Evolutionary conservation across 2,797 vertebrate species (phyloP).

Genomic region (Margarornis squamiger): DNA sequence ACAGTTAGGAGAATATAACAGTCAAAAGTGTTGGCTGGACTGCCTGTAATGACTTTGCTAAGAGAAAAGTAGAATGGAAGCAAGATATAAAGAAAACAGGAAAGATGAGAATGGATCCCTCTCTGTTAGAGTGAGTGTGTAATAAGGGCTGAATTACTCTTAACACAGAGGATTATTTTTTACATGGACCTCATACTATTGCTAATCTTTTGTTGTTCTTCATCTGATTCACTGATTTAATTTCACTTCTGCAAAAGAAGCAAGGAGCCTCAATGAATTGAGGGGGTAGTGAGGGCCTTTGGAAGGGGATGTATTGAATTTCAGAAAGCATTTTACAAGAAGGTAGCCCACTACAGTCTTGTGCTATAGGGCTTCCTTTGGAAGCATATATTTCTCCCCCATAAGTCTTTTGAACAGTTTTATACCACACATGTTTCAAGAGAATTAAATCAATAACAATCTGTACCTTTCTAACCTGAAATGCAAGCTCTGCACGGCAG

Average conservation of each 20-base stretch:
- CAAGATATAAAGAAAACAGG: background rate
- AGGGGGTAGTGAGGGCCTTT: background rate
- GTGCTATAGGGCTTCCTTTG: conserved; percentile 48
- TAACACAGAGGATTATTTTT: background rate
- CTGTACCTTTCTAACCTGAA: conserved; percentile 68
- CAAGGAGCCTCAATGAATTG: background rate
- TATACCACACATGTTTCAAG: conserved; percentile 68
- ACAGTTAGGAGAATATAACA: background rate
- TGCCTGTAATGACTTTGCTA: background rate
- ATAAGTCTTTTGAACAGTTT: conserved; percentile 67
- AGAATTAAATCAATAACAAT: conserved; percentile 74
- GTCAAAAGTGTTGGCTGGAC: background rate
- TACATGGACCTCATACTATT: background rate
- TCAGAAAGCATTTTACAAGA: conserved; percentile 33
- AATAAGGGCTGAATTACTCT: background rate
- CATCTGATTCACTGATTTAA: conserved; percentile 54
- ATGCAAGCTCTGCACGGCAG: conserved; percentile 64
- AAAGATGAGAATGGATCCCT: background rate
- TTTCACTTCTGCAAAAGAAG: conserved; percentile 43
- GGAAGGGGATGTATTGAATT: conserved; percentile 26
- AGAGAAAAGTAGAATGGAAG: background rate
- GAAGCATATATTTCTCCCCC: conserved; percentile 52
- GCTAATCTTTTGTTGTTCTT: conserved; percentile 29
- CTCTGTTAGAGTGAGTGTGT: background rate
- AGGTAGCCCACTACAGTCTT: background rate